Conservation (phyloP, 2,113 vertebrate species). For the Rhinolophus ferrumequinum region DNA sequence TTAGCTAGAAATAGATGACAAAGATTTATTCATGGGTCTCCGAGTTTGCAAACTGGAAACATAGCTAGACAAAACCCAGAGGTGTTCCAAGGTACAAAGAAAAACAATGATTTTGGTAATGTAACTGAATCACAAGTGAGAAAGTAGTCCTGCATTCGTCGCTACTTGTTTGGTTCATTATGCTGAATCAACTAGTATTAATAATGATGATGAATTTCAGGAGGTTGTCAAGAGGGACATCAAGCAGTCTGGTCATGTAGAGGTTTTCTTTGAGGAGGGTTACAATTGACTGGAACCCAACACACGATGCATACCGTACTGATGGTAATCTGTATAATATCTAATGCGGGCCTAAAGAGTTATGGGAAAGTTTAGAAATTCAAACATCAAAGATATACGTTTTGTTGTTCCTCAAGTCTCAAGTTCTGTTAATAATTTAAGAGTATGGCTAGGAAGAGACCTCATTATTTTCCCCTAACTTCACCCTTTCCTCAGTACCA, state of each 20-base stretch:
- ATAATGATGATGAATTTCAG: neutral
- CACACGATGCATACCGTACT: too few species aligned
- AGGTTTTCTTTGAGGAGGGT: neutral
- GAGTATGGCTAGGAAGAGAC: neutral
- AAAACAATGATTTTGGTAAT: neutral
- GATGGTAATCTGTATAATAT: neutral
- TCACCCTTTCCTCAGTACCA: neutral
- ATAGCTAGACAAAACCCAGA: neutral
- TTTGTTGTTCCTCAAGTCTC: neutral
- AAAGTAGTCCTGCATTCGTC: neutral
- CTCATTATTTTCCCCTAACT: neutral
- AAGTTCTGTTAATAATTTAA: neutral
- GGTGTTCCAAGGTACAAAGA: neutral
- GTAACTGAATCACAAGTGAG: neutral
- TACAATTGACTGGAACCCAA: too few species aligned
- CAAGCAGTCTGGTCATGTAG: neutral
- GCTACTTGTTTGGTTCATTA: neutral
- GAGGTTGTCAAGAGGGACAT: neutral
- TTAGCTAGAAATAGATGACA: neutral
- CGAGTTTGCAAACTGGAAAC: neutral
- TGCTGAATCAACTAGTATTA: neutral
- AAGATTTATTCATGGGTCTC: neutral
- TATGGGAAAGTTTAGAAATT: neutral
- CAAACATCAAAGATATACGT: neutral
- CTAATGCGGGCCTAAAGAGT: neutral